Base-by-base conservation (phyloP, 2,888 invertebrate species). In the Melitaea athalia region DNA sequence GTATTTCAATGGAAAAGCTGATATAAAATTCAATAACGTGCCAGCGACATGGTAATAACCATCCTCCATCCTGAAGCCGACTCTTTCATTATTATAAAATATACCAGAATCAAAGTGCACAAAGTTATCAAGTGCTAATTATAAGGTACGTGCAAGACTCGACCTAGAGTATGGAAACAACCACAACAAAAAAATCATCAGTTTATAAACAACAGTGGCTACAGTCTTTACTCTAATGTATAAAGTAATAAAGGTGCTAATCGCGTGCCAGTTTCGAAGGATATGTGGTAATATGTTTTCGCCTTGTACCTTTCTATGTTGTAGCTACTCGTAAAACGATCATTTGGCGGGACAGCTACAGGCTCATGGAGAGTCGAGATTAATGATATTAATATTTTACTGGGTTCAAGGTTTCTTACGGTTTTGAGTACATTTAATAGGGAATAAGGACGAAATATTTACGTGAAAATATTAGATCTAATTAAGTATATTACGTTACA, bases 71-170 rank as follows among this genome's bases (percentile, higher is more conserved):
- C 64, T 38, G 67, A 72, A 72, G 68, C 74, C 73, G 75, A 76
- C 76, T 76, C 77, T 70, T 71, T 68, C 64, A 59, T 76, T 67
- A 79, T 79, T 76, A 76, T 74, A 76, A 38, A 78, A 74, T 77
- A 76, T 71, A 71, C 68, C 74, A 62, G 71, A 75, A 74, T 79
- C 76, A 73, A 78, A 78, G 74, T 77, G 78, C 75, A 75, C 72
- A 68, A 70, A 75, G 77, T 75, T 76, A 82, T 81, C 79, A 79
- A 78, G 74, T 74, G 76, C 77, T 83, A 83, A 82, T 84, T 82
- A 79, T 75, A 77, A 66, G 74, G 76, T 79, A 73, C 72, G 53
- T 62, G 67, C 66, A 53, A 68, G 71, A 68, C 45, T 68, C 52
- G 45, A 61, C 55, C 24, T 24, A 45, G 38, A 38, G 42, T 55